A percentile compares a stretch with the other conserved stretches of the same genome.
These are phyloP conservation scores for Platichthys flesus DNA, from an alignment of 2,113 vertebrate genomes.

Conservation along the genomic window DNA sequence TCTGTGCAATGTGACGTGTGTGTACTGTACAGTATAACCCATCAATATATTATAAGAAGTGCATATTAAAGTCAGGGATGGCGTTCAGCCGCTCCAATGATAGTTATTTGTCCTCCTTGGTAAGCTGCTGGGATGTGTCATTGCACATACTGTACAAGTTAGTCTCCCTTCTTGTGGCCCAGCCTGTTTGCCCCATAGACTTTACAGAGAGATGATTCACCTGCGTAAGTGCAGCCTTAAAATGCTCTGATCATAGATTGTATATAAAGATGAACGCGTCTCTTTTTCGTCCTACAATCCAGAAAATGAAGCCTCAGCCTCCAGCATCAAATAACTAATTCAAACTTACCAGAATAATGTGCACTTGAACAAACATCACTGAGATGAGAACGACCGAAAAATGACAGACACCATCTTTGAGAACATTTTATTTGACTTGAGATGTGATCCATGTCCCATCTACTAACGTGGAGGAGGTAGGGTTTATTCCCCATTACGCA, in stretches of 20 bases:
- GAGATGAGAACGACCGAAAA: too few species aligned
- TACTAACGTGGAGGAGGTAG: too few species aligned
- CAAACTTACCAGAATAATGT: too few species aligned
- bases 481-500: too few species aligned
- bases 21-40: neutral
- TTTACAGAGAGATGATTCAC: neutral
- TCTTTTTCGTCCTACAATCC: neutral
- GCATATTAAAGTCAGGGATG: neutral
- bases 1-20: neutral
- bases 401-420: too few species aligned
- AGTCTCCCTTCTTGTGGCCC: too few species aligned
- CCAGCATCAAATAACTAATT: too few species aligned
- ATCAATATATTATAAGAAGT: conserved; percentile 15
- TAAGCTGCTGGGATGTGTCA: neutral
- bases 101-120: neutral
- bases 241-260: neutral
- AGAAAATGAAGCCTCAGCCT: too few species aligned
- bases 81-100: neutral
- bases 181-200: neutral
- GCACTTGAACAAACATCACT: too few species aligned
- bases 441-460: too few species aligned
- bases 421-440: too few species aligned
- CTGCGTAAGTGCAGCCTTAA: neutral
- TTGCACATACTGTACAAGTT: neutral
- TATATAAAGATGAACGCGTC: neutral